These are phyloP conservation scores for Prunella himalayana DNA, from an alignment of 2,113 vertebrate species.

Conservation along the genomic window DNA sequence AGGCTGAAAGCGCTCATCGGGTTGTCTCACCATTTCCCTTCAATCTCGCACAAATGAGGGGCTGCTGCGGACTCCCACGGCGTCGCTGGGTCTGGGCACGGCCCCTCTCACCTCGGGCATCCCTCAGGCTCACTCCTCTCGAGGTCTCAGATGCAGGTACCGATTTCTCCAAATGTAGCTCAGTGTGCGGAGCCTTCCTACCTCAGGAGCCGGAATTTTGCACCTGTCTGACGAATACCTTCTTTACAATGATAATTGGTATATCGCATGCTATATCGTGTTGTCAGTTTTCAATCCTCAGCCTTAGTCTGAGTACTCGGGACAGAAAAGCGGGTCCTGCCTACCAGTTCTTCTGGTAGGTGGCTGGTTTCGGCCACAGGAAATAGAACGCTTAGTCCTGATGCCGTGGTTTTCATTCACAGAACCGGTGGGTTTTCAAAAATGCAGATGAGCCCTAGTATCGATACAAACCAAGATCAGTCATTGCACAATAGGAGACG, in stretches of 20 bases:
- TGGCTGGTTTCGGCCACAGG: background rate
- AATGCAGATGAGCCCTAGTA: background rate
- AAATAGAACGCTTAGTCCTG: background rate
- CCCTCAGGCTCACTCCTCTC: rapidly evolving
- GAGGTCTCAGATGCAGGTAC: background rate
- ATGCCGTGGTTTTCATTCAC: background rate
- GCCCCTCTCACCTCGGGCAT: background rate
- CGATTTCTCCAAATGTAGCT: background rate
- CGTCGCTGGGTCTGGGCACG: background rate
- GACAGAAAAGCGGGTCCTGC: background rate
- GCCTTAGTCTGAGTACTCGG: background rate
- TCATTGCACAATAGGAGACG: background rate
- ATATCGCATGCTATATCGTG: rapidly evolving
- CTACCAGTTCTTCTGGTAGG: background rate
- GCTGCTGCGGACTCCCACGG: background rate
- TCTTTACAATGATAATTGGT: rapidly evolving
- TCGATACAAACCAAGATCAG: background rate
- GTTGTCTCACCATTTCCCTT: background rate
- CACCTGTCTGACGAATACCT: rapidly evolving
- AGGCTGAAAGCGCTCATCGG: rapidly evolving
- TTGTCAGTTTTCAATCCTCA: background rate
- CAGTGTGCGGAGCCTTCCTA: background rate
- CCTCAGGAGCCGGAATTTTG: background rate
- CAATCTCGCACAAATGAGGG: background rate
- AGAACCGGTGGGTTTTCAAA: background rate